Base-by-base conservation (phyloP, 2,113 vertebrate genomes). In the Elgaria multicarinata region DNA sequence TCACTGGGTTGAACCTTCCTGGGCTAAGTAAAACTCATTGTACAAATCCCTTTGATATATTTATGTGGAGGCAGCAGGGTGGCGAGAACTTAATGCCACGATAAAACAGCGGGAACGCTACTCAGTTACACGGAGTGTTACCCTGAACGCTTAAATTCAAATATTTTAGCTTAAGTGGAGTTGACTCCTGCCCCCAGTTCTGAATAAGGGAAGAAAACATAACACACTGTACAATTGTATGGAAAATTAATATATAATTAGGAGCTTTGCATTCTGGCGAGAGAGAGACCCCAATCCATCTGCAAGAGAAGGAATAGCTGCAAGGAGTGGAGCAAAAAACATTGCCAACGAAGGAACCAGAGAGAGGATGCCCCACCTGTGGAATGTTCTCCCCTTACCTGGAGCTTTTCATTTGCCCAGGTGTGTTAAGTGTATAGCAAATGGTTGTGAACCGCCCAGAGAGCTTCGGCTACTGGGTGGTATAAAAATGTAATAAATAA, bases 31-130 rank as follows among this genome's bases (percentile, higher is more conserved):
- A 91, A 89, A 85, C 74, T 67, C 46, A 89, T 74, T 91, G 58
- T 46, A 36, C n/a, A 18, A 5, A 42, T 92, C 42, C 46, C 91
- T 87, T 75, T 83, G 64, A 86, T 66, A 1, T 79, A 2, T 82
- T 87, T 87, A 86, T 69, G 18, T 33, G 26, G 64, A 33, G 28
- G 78, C 72, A 90, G 39, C 80, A 79, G 64, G 67, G 83, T 82
- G 83, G 87, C 91, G 53, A 13, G 50, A 33, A 39, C 20, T 26
- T 26, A 13, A 36, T 50, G 16, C 83, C 83, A 64, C 36, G 12
- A 22, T n/a, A 90, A 92, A 90, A 88, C 14, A n/a, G 82, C 88
- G 91, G 91, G 86, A 84, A 90, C 87, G 66, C 90, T 64, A 55
- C 72, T 81, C 39, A 6, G 24, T 91, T 66, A n/a, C 66, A 72